phyloP scores from a whole-genome alignment of 2,888 invertebrate species.

The Bimastos eiseni region DNA sequence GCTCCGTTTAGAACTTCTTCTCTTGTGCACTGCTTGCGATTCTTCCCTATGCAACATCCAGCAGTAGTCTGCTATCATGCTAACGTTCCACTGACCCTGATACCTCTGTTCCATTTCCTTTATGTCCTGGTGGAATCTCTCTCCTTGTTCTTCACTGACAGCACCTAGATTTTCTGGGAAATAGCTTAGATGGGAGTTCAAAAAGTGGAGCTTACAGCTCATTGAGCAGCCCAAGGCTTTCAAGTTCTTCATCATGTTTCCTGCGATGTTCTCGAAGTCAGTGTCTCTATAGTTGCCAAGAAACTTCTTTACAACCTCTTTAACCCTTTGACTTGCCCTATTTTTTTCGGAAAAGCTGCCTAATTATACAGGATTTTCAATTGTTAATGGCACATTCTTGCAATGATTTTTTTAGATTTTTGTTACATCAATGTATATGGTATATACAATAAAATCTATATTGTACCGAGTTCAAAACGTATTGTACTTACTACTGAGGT shows the following conservation, averaged over 20 bases:
- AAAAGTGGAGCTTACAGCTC: neutral
- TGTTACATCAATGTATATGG: too few species aligned
- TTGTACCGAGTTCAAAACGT: too few species aligned
- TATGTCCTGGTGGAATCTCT: slow-evolving; percentile 14
- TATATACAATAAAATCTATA: too few species aligned
- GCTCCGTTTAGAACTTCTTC: neutral
- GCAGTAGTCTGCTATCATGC: slow-evolving; percentile 17
- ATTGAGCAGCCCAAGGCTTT: neutral
- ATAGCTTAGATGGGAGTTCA: neutral
- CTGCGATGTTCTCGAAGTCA: neutral
- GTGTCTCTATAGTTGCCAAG: neutral
- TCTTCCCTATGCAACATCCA: neutral
- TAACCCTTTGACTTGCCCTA: too few species aligned
- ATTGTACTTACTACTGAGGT: too few species aligned
- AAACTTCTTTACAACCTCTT: neutral
- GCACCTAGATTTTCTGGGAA: slow-evolving; percentile 4
- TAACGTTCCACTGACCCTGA: slow-evolving; percentile 17
- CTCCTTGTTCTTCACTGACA: neutral
- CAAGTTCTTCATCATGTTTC: neutral
- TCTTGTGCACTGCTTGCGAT: neutral
- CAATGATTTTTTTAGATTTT: too few species aligned
- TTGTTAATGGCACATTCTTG: too few species aligned
- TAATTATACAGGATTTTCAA: too few species aligned
- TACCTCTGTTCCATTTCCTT: neutral
- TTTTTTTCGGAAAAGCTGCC: too few species aligned